Percentiles rank a stretch among this genome's conserved stretches.
Conservation (phyloP, 1,140 invertebrate genomes). For the Metaphire vulgaris region DNA sequence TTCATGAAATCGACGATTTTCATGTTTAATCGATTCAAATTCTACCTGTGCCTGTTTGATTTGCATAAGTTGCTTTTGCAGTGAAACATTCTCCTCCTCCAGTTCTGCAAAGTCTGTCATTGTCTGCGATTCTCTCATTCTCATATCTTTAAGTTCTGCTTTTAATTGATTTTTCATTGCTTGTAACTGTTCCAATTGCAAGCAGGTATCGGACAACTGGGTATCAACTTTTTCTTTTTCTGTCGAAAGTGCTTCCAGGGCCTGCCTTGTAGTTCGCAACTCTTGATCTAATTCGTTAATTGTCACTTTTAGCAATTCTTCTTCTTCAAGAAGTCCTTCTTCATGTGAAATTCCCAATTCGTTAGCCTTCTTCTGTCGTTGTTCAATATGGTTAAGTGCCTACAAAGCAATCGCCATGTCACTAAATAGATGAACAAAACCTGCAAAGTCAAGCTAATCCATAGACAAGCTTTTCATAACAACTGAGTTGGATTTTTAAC, state of each 20-base stretch:
- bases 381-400: not conserved
- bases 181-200: slow-evolving; percentile 70
- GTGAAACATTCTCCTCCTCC: slow-evolving; percentile 93
- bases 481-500: too few relatives aligned
- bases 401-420: not conserved
- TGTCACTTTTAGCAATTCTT: slow-evolving; percentile 82
- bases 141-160: slow-evolving; percentile 76
- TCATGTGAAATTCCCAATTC: slow-evolving; percentile 95
- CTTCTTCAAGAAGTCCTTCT: slow-evolving; percentile 85
- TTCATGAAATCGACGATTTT: slow-evolving; percentile 67
- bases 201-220: slow-evolving; percentile 56
- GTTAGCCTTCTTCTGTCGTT: slow-evolving; percentile 64
- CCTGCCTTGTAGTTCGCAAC: slow-evolving; percentile 47
- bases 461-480: too few relatives aligned
- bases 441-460: too few relatives aligned
- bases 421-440: too few relatives aligned
- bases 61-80: slow-evolving; percentile 83
- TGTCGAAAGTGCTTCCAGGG: slow-evolving; percentile 34
- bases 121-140: slow-evolving; percentile 80
- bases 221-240: slow-evolving; percentile 42
- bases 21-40: slow-evolving; percentile 95
- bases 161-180: slow-evolving; percentile 63
- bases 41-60: slow-evolving; percentile 81
- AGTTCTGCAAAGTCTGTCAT: slow-evolving; percentile 88
- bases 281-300: slow-evolving; percentile 89